phyloP scores from a whole-genome alignment of 2,888 invertebrate species.

The Agrilus biguttatus region DNA sequence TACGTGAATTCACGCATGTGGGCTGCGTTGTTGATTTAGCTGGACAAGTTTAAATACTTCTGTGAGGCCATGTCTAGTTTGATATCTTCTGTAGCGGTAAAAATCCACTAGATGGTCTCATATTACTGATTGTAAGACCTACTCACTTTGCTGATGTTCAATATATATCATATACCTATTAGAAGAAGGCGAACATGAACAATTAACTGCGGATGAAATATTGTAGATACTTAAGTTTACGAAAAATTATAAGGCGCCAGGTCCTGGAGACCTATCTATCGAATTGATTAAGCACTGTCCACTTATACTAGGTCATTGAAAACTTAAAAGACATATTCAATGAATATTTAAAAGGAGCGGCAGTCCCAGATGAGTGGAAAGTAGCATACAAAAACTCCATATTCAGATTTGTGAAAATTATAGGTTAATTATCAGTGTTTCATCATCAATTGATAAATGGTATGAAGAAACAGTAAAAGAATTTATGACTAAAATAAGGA shows the following conservation, averaged over 20 bases:
- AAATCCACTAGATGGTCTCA: too few relatives aligned
- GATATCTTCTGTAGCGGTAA: too few relatives aligned
- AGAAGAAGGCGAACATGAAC: too few relatives aligned
- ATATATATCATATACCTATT: too few relatives aligned
- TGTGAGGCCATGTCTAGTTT: too few relatives aligned
- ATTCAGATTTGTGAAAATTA: constrained; percentile 1
- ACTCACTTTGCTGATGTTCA: too few relatives aligned
- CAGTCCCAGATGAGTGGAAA: constrained; percentile 1
- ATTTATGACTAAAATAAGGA: not conserved
- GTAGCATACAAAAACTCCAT: not conserved
- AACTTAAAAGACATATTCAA: constrained; percentile 1
- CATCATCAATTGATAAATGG: constrained; percentile 2
- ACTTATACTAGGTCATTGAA: not conserved
- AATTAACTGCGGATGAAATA: too few relatives aligned
- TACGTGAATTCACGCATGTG: too few relatives aligned
- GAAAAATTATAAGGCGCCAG: constrained; percentile 1
- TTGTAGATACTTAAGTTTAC: not conserved
- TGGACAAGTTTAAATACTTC: too few relatives aligned
- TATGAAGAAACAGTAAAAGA: constrained; percentile 3
- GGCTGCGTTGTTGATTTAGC: too few relatives aligned
- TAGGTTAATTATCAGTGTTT: constrained; percentile 3
- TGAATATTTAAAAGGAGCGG: constrained; percentile 1
- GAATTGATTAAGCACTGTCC: constrained; percentile 1
- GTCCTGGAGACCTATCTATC: constrained; percentile 1
- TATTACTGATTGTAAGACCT: too few relatives aligned